phyloP scores from a whole-genome alignment of 2,888 invertebrate genomes.

The Amiota mariae region DNA sequence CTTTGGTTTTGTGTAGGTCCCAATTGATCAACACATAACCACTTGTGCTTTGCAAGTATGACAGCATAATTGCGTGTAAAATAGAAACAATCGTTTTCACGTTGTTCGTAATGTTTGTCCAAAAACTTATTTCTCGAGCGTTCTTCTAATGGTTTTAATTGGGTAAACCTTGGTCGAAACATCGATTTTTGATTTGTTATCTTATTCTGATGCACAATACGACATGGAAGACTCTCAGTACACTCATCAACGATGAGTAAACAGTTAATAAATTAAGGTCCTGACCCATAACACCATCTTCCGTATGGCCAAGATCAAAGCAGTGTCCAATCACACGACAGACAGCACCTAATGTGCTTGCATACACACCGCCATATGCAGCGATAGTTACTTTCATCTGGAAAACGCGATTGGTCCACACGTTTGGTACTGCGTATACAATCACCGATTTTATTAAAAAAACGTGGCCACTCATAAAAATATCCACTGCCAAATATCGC shows the following conservation, averaged over 20 bases:
- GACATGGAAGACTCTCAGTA: slow-evolving; percentile 70
- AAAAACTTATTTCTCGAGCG: slow-evolving; percentile 55
- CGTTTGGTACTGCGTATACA: slow-evolving; percentile 74
- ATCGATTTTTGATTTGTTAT: neutral
- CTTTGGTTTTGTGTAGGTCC: neutral
- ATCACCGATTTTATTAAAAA: slow-evolving; percentile 79
- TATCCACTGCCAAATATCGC: slow-evolving; percentile 93
- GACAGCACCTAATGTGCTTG: slow-evolving; percentile 91
- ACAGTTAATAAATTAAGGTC: slow-evolving; percentile 85
- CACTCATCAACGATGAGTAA: slow-evolving; percentile 80
- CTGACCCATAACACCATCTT: slow-evolving; percentile 93
- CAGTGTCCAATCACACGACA: slow-evolving; percentile 93
- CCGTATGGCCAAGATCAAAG: slow-evolving; percentile 93
- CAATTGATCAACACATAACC: slow-evolving; percentile 56
- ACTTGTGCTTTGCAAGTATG: slow-evolving; percentile 69
- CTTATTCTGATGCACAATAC: slow-evolving; percentile 54
- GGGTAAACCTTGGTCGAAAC: slow-evolving; percentile 63
- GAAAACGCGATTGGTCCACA: slow-evolving; percentile 82
- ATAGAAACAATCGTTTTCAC: slow-evolving; percentile 69
- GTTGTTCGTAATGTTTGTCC: slow-evolving; percentile 70
- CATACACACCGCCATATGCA: slow-evolving; percentile 90
- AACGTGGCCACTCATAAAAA: slow-evolving; percentile 89
- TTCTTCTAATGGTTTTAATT: slow-evolving; percentile 56
- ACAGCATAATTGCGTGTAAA: slow-evolving; percentile 70
- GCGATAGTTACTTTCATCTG: slow-evolving; percentile 96